Conservation (phyloP, 2,113 vertebrate genomes). For the Calidris pugnax region DNA sequence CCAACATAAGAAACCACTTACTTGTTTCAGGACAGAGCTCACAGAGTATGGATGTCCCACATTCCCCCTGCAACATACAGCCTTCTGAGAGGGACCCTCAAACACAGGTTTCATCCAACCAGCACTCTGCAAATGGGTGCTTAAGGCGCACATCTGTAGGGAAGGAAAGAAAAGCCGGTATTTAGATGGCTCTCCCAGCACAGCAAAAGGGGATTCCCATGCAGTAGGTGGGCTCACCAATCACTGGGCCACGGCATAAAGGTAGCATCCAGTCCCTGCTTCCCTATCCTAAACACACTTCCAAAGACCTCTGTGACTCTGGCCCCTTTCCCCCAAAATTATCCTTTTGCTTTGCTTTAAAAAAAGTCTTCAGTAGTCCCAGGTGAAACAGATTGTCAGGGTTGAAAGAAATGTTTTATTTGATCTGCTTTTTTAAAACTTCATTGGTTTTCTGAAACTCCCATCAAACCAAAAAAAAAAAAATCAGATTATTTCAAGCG, state of each 20-base stretch:
- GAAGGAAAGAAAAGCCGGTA: neutral
- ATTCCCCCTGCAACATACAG: neutral
- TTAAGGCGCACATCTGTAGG: neutral
- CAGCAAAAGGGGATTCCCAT: neutral
- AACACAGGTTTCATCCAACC: neutral
- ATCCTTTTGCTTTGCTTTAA: neutral
- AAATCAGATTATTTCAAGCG: neutral
- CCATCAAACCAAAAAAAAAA: neutral
- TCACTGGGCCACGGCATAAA: neutral
- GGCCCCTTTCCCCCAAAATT: neutral
- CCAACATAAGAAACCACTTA: neutral
- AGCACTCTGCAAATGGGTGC: neutral
- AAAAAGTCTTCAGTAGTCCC: neutral
- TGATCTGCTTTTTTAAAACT: neutral
- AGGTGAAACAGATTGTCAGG: neutral
- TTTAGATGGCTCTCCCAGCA: neutral
- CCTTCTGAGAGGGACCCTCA: neutral
- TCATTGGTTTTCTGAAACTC: neutral
- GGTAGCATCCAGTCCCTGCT: neutral
- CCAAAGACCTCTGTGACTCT: neutral
- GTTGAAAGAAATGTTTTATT: neutral
- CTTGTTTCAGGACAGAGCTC: neutral
- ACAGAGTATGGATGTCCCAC: neutral
- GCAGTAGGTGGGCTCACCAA: neutral
- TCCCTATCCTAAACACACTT: neutral